Conservation (phyloP, 1,140 invertebrate species). For the Macrocentrus cingulum region DNA sequence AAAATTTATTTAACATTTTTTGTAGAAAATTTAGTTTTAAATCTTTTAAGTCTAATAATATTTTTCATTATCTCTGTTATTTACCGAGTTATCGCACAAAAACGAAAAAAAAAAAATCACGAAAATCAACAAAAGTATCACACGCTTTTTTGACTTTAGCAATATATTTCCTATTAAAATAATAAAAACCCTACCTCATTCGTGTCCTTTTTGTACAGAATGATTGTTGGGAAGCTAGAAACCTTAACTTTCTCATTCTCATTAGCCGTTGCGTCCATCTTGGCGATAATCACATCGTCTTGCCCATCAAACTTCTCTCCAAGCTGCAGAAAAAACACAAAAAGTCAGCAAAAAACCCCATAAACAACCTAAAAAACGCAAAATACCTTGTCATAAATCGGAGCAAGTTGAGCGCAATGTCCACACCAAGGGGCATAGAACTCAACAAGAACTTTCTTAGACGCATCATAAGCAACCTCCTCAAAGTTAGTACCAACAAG, state of each 20-base stretch:
- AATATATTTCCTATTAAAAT: background rate
- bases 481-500: slow-evolving; percentile 96
- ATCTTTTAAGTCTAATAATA: too few relatives aligned
- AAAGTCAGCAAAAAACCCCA: slow-evolving; percentile 19
- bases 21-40: too few relatives aligned
- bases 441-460: slow-evolving; percentile 95
- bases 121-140: too few relatives aligned
- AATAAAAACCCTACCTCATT: slow-evolving; percentile 71
- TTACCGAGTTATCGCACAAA: too few relatives aligned
- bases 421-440: slow-evolving; percentile 99
- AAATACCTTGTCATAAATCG: slow-evolving; percentile 88
- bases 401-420: slow-evolving; percentile 95
- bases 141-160: too few relatives aligned
- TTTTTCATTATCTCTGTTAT: too few relatives aligned
- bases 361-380: too few relatives aligned
- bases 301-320: slow-evolving; percentile 86
- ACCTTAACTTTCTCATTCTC: slow-evolving; percentile 95
- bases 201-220: slow-evolving; percentile 89
- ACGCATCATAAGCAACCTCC: slow-evolving; percentile 84
- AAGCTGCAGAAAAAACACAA: slow-evolving; percentile 58
- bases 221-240: slow-evolving; percentile 95
- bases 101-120: too few relatives aligned
- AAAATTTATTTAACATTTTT: too few relatives aligned
- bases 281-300: slow-evolving; percentile 88
- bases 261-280: slow-evolving; percentile 98